A percentile compares a stretch with the other conserved stretches of the same genome.
Evolutionary conservation across 1,140 invertebrate species (phyloP).

Genomic region (Cherax destructor): DNA sequence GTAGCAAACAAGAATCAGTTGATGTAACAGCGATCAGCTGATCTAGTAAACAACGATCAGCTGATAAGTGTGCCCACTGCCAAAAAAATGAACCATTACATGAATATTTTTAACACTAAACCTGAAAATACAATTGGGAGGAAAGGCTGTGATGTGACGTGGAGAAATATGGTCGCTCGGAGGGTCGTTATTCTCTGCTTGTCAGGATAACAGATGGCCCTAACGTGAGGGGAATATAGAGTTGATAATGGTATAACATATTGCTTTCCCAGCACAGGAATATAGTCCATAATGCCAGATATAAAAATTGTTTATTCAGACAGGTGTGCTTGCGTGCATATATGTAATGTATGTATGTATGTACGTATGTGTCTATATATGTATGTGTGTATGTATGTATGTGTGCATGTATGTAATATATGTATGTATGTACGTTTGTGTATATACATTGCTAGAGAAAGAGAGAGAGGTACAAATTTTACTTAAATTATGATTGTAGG

Average conservation of each 20-base stretch:
- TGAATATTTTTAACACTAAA: neutral
- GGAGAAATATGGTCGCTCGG: constrained; percentile 28
- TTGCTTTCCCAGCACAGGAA: neutral
- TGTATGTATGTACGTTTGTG: too few relatives aligned
- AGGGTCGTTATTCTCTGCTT: constrained; percentile 23
- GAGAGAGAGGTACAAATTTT: too few relatives aligned
- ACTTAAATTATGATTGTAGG: too few relatives aligned
- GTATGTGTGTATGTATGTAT: too few relatives aligned
- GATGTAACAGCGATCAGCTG: too few relatives aligned
- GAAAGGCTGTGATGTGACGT: constrained; percentile 33
- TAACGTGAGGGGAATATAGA: constrained; percentile 11
- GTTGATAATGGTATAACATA: constrained; percentile 3
- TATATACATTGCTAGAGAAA: too few relatives aligned
- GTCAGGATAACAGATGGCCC: constrained; percentile 25
- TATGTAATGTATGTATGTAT: neutral
- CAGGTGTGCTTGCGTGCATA: neutral
- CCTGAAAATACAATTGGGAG: constrained; percentile 16
- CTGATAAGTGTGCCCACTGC: too few relatives aligned
- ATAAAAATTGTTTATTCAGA: neutral
- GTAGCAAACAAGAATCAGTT: too few relatives aligned
- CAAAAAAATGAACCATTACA: neutral
- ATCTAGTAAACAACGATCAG: too few relatives aligned
- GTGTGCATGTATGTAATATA: too few relatives aligned
- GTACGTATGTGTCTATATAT: too few relatives aligned
- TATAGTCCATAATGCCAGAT: neutral